Evolutionary conservation across 2,797 vertebrate genomes (phyloP).

Genomic region (Parauchenoglanis ngamensis): DNA sequence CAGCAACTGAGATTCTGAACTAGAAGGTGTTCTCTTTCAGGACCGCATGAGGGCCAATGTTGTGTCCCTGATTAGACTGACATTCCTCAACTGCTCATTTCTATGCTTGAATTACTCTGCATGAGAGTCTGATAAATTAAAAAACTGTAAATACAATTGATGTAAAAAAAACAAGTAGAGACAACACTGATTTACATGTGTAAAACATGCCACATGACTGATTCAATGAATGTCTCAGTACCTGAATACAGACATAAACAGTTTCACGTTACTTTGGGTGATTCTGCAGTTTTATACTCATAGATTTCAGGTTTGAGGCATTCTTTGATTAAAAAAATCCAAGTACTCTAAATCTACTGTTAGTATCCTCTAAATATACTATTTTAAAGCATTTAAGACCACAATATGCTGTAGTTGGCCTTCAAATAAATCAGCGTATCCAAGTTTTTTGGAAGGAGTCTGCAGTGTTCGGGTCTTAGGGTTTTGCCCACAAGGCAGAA

Average conservation of each 20-base stretch:
- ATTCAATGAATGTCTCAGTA: not conserved
- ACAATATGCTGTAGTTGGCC: slow-evolving; percentile 78
- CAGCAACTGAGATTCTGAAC: not conserved
- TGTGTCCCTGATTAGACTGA: not conserved
- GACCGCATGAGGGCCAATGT: not conserved
- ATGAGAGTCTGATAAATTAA: not conserved
- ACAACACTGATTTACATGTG: not conserved
- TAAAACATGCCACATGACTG: not conserved
- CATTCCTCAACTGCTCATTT: not conserved
- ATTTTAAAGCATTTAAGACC: slow-evolving; percentile 65
- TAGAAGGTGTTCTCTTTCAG: not conserved
- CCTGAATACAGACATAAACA: slow-evolving; percentile 4
- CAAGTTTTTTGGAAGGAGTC: slow-evolving; percentile 76
- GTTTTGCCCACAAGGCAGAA: slow-evolving; percentile 69
- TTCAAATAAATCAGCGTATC: slow-evolving; percentile 82
- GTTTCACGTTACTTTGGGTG: slow-evolving; percentile 44
- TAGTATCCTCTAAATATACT: slow-evolving; percentile 24
- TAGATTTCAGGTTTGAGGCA: not conserved
- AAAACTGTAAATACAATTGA: not conserved
- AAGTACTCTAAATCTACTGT: slow-evolving; percentile 34
- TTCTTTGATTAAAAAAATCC: not conserved
- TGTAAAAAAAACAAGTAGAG: not conserved
- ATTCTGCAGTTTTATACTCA: slow-evolving; percentile 34
- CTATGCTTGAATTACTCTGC: not conserved
- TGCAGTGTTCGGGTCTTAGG: slow-evolving; percentile 68